Base-by-base conservation (phyloP, 2,797 vertebrate species). In the Neomorphus geoffroyi region DNA sequence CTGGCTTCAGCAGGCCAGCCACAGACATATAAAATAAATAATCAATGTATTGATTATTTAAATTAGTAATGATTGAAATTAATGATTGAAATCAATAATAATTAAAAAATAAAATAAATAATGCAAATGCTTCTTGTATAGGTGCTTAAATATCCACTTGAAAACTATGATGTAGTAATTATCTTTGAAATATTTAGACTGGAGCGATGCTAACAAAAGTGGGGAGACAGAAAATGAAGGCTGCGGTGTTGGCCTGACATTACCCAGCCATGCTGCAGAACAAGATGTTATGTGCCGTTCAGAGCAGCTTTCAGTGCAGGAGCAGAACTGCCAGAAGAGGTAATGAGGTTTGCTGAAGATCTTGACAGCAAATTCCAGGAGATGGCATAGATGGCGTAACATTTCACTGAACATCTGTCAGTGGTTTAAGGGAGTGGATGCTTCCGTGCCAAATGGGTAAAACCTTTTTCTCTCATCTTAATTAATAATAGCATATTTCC, bases 151-250 rank as follows among this genome's bases (percentile, higher is more conserved):
- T 69, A 66, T 30, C 72, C 23, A 5, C 83, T 72, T 90, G 60
- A 60, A 88, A 91, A 86, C 43, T 21, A 41, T 80, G 62, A 81
- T 83, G 54, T 87, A 69, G 82, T 92, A 86, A 91, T 90, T 92
- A 28, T 37, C 71, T 80, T 80, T 79, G 74, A 71, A 93, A 66
- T 10, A 35, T 89, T 90, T 92, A 28, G 32, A 35, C 74, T 69
- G 45, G 48, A 54, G 77, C 87, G 65, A 69, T 79, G 69, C 77
- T 75, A 82, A 75, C 84, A 92, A 80, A 88, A 92, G 65, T 86
- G 84, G 69, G 27, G 48, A 86, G 94, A 93, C 73, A 73, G 39
- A 32, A 67, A 58, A 48, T 33, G 54, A 81, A 66, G 74, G 66
- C 81, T 90, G 80, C 62, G 30, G 5, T 23, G 41, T 81, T 93